Conservation (phyloP, 30 jellyfish, hydroid and myxozoan species). For the Aurelia sp. region DNA sequence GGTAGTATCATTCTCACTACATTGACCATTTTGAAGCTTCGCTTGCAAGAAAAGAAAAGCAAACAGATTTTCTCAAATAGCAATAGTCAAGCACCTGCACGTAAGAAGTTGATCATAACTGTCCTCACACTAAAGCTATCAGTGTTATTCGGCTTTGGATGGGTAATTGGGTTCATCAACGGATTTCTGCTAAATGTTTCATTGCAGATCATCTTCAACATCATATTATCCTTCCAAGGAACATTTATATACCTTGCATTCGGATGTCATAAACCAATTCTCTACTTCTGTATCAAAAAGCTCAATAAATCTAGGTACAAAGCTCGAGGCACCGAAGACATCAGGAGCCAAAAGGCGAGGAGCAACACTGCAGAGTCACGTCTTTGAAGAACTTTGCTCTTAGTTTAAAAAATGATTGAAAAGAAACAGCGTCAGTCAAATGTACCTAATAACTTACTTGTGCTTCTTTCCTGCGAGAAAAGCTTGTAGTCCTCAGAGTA, state of each 20-base stretch:
- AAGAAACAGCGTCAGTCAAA: too few species aligned
- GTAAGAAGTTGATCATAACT: slow-evolving; percentile 27
- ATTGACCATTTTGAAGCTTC: slow-evolving; percentile 33
- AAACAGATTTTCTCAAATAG: slow-evolving; percentile 9
- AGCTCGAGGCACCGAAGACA: too few species aligned
- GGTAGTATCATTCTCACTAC: slow-evolving; percentile 10
- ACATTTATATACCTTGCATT: slow-evolving; percentile 17
- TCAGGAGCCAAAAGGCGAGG: too few species aligned
- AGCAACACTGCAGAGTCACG: too few species aligned
- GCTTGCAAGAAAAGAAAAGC: slow-evolving; percentile 5
- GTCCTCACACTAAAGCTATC: slow-evolving; percentile 46
- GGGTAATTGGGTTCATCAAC: slow-evolving; percentile 53
- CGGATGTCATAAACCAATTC: slow-evolving; percentile 21
- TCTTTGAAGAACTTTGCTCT: too few species aligned
- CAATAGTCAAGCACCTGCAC: slow-evolving; percentile 18
- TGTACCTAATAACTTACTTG: too few species aligned
- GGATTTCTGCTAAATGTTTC: neutral
- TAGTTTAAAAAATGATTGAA: too few species aligned
- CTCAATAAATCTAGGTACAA: too few species aligned
- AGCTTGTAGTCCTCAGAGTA: too few species aligned
- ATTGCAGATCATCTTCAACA: neutral
- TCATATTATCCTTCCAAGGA: slow-evolving; percentile 41
- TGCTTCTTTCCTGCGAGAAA: too few species aligned
- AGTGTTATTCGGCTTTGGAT: slow-evolving; percentile 51
- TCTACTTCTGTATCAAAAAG: too few species aligned